Percentiles rank a stretch among this genome's conserved stretches.
Evolutionary conservation across 2,113 vertebrate species (phyloP).

Genomic region (Calidris pugnax): DNA sequence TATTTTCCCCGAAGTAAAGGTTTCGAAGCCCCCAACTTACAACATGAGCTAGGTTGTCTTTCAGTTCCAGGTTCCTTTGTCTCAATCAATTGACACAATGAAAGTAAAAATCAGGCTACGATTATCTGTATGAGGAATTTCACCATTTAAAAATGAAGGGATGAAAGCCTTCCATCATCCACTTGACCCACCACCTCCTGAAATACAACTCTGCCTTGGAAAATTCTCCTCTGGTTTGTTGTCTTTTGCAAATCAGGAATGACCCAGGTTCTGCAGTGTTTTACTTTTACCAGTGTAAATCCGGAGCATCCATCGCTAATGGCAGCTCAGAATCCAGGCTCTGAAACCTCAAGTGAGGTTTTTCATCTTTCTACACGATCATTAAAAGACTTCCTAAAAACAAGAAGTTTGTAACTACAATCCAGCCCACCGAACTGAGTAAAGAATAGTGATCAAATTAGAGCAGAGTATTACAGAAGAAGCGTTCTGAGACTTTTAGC

Average conservation of each 20-base stretch:
- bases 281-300: not conserved
- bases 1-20: not conserved
- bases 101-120: not conserved
- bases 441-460: constrained; percentile 55
- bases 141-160: not conserved
- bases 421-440: constrained; percentile 11
- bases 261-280: not conserved
- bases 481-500: constrained; percentile 54
- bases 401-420: constrained; percentile 30
- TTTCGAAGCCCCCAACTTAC: not conserved
- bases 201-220: not conserved
- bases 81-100: not conserved
- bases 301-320: not conserved
- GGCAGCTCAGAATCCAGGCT: not conserved
- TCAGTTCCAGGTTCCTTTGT: not conserved
- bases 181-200: not conserved
- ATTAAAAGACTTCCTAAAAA: constrained; percentile 2
- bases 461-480: constrained; percentile 26
- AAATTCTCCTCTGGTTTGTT: not conserved
- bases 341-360: not conserved
- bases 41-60: not conserved
- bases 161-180: not conserved
- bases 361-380: not conserved
- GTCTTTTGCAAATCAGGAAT: not conserved
- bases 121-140: not conserved